These are phyloP conservation scores for Tenualosa thibaudeaui DNA, from an alignment of 2,797 vertebrate species.

Conservation along the genomic window DNA sequence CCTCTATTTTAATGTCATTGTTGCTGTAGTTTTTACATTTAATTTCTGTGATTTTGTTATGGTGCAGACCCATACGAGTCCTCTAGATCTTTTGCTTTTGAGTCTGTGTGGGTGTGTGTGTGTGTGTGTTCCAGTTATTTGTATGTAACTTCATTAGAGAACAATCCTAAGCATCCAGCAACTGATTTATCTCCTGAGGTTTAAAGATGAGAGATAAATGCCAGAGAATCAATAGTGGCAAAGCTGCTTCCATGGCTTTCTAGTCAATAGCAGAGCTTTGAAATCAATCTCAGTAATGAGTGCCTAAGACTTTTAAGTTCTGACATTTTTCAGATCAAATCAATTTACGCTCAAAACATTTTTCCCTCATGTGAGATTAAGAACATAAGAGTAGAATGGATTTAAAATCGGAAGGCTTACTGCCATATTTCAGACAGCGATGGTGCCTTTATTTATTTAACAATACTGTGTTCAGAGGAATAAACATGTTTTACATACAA, in stretches of 20 bases:
- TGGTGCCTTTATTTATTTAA: background rate
- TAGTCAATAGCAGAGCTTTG: constrained; percentile 72
- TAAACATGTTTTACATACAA: background rate
- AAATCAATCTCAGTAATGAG: constrained; percentile 79
- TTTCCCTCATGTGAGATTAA: constrained; percentile 39
- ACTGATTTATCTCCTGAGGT: constrained; percentile 65
- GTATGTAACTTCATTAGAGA: constrained; percentile 54
- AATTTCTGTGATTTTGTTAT: background rate
- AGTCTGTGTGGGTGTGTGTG: background rate
- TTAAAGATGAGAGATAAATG: constrained; percentile 74
- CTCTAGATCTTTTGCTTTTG: background rate
- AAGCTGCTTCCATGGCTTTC: constrained; percentile 70
- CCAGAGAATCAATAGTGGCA: constrained; percentile 63
- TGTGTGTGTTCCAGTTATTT: constrained; percentile 47
- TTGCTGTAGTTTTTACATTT: background rate
- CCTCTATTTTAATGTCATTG: background rate
- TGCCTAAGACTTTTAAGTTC: constrained; percentile 71
- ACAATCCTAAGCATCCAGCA: constrained; percentile 57
- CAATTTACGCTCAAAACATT: constrained; percentile 63
- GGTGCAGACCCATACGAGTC: background rate
- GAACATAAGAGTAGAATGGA: constrained; percentile 48
- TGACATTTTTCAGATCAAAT: constrained; percentile 71
- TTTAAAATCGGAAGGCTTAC: background rate
- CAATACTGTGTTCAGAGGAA: background rate
- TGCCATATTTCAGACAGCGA: background rate